phyloP scores from a whole-genome alignment of 2,888 invertebrate genomes.

The Ichneumon xanthorius region DNA sequence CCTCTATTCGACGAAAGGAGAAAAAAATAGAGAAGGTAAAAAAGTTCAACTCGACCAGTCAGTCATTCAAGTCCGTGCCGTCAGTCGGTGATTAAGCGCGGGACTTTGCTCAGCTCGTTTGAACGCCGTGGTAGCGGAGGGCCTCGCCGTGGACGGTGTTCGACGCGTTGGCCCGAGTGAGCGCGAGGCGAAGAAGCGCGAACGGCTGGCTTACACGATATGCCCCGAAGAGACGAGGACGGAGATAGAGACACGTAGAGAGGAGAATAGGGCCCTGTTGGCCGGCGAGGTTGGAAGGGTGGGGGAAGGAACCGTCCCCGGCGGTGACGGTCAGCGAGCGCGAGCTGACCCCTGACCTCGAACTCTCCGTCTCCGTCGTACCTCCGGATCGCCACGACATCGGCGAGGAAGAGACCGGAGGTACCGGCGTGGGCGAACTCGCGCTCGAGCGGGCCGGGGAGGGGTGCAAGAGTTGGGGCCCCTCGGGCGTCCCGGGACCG shows the following conservation, averaged over 20 bases:
- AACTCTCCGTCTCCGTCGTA: constrained; percentile 72
- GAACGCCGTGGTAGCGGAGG: constrained; percentile 59
- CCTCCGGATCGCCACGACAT: constrained; percentile 68
- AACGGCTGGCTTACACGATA: constrained; percentile 34
- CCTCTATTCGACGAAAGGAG: constrained; percentile 8
- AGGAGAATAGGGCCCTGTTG: constrained; percentile 60
- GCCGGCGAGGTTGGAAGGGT: constrained; percentile 54
- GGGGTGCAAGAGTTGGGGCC: constrained; percentile 80
- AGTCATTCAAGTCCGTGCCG: constrained; percentile 62
- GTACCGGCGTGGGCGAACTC: constrained; percentile 81
- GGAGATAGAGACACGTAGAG: constrained; percentile 68
- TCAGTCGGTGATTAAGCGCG: constrained; percentile 75
- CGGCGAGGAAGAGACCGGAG: constrained; percentile 66
- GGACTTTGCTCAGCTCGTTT: constrained; percentile 62
- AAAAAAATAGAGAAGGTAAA: not conserved
- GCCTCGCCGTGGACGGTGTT: constrained; percentile 67
- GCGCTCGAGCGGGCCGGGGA: constrained; percentile 67
- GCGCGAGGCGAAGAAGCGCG: constrained; percentile 55
- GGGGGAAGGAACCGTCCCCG: constrained; percentile 81
- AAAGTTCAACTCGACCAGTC: constrained; percentile 68
- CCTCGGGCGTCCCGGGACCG: constrained; percentile 85
- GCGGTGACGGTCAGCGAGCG: constrained; percentile 85
- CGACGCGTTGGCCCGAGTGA: constrained; percentile 66
- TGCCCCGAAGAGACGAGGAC: constrained; percentile 50
- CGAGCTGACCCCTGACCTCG: constrained; percentile 84